Base-by-base conservation (phyloP, 23 tunicate genomes). In the Ascidia mentula region DNA sequence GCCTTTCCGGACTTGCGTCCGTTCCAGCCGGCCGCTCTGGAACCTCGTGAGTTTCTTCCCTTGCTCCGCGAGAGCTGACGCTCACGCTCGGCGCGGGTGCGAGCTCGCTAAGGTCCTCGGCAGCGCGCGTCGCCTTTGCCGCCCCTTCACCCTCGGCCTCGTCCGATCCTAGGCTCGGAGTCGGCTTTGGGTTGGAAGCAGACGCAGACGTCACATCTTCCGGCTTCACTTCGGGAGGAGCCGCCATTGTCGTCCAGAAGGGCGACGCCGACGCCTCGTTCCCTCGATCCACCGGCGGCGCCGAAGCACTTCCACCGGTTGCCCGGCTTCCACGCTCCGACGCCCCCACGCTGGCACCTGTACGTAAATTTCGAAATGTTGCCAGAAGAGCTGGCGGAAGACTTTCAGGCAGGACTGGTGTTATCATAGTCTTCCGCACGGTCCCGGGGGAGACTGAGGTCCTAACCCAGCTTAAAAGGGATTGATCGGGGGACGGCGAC, bases 371-470 rank as follows among this genome's bases (percentile, higher is more conserved):
- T 53, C 22, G 65, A 9, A 53, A 53, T 53, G 65, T 20, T 20
- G 65, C 65, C 65, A 53, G 65, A 53, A 53, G 65, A 53, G 65
- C 75, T 22, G 75, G 32, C n/a, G 75, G 39, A 71, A 71, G 75
- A 12, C 18, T 71, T 28, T 34, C 5, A 3, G 75, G 39, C 4
- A 34, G 8, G 4, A 71, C 75, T 4, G 35, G 24, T 71, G 75
- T 3, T 3, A 53, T 9, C 7, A 3, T 3, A 3, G 7, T 53
- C 65, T 53, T 53, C 65, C 65, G 28, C 24, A 26, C 24, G 65
- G 24, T 53, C 65, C 65, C 65, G 65, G 65, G 22, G 65, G 65
- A 53, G 24, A 28, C 65, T 53, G 65, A 28, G 22, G 65, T 53
- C 24, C 13, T 53, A 53, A 53, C 28, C 65, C 65, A 53, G 65